A percentile compares a stretch with the other conserved stretches of the same genome.
Evolutionary conservation across 2,113 vertebrate genomes (phyloP).

Genomic region (Malurus elegans): DNA sequence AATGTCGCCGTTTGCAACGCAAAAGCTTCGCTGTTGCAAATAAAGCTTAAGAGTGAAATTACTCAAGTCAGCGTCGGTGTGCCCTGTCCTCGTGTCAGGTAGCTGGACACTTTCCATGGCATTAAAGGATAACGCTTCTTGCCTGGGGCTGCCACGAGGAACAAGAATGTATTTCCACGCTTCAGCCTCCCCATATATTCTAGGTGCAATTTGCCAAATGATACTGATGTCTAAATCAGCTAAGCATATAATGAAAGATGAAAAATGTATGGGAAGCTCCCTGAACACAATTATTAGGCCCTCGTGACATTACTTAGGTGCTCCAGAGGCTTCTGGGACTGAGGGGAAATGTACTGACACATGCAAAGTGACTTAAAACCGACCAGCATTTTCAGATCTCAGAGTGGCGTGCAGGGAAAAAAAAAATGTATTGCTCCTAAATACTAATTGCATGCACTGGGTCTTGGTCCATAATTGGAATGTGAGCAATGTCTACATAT

Average conservation of each 20-base stretch:
- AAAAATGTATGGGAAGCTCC: not conserved
- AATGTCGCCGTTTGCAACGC: not conserved
- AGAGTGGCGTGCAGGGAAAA: not conserved
- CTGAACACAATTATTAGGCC: not conserved
- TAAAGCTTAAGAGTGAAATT: not conserved
- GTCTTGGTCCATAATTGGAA: slow-evolving; percentile 59
- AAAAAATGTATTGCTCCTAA: slow-evolving; percentile 44
- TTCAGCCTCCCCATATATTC: not conserved
- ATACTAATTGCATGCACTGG: slow-evolving; percentile 55
- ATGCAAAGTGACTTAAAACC: not conserved
- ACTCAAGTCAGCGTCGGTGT: rapidly evolving
- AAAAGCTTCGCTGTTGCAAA: not conserved
- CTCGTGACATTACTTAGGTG: not conserved
- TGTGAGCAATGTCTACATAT: slow-evolving; percentile 26
- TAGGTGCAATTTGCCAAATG: not conserved
- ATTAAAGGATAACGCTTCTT: not conserved
- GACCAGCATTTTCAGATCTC: slow-evolving; percentile 1
- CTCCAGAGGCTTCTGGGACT: slow-evolving; percentile 30
- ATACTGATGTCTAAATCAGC: slow-evolving; percentile 23
- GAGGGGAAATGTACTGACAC: not conserved
- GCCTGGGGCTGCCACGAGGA: not conserved
- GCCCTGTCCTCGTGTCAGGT: not conserved
- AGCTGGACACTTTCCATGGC: not conserved
- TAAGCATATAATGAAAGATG: not conserved
- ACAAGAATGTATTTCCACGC: not conserved